Evolutionary conservation across 2,888 invertebrate species (phyloP).

Genomic region (Dendrolimus houi): DNA sequence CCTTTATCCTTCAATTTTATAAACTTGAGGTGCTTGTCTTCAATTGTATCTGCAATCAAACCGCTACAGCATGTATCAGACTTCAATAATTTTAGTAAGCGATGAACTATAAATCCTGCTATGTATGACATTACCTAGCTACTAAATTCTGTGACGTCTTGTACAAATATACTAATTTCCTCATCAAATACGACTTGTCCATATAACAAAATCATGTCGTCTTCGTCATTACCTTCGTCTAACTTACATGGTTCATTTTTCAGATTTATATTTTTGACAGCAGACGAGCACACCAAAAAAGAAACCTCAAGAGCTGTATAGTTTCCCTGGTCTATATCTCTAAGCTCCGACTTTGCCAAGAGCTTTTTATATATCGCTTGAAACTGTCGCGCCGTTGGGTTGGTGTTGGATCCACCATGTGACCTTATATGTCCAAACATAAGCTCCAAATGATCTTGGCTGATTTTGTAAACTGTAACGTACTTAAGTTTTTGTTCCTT

Average conservation of each 20-base stretch:
- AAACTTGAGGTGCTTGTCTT: constrained; percentile 5
- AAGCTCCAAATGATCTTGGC: too few relatives aligned
- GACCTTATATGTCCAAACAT: too few relatives aligned
- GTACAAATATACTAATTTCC: too few relatives aligned
- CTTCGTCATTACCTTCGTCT: too few relatives aligned
- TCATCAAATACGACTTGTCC: neutral
- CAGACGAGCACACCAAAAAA: constrained; percentile 6
- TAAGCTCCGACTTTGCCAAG: constrained; percentile 4
- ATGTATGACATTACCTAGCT: constrained; percentile 7
- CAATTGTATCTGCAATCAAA: constrained; percentile 6
- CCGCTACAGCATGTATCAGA: constrained; percentile 11
- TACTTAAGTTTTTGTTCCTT: too few relatives aligned
- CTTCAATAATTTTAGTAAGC: constrained; percentile 10
- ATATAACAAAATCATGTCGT: too few relatives aligned
- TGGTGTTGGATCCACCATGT: too few relatives aligned
- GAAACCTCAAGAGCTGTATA: constrained; percentile 7
- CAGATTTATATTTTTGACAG: neutral
- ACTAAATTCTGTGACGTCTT: too few relatives aligned
- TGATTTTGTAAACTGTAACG: too few relatives aligned
- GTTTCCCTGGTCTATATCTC: constrained; percentile 5
- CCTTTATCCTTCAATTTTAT: constrained; percentile 11
- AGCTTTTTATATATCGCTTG: neutral
- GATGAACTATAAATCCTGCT: constrained; percentile 13
- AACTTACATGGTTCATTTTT: too few relatives aligned
- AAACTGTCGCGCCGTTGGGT: too few relatives aligned